Evolutionary conservation across 2,113 vertebrate species (phyloP), one percentile per base, ranked within the genome.

Genomic region (Eretmochelys imbricata): DNA sequence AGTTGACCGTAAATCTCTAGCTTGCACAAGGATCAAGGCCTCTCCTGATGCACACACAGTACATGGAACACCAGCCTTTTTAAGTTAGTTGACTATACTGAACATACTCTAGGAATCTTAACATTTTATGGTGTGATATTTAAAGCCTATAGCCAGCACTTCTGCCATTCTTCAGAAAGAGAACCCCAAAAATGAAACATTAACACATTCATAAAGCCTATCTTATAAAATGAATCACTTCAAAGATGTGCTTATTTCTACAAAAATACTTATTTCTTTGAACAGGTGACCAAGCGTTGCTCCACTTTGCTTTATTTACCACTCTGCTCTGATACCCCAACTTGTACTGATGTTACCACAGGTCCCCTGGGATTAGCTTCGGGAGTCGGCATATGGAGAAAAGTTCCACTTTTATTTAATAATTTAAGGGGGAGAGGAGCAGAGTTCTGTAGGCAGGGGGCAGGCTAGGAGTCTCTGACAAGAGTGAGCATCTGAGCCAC

Each of bases 31-130:
- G 91, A 85, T 10, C 82, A 50, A 79, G 54, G 49, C 5, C 35
- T 38, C 65, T 38, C 65, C 65, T 72, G 16, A 72, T 38, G 65
- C 14, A 50, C 0, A 57, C 1, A 72, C 1, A 93, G 51, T 9
- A 80, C 0, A 0, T 5, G 16, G 50, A 79, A 81, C 1, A 85
- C 8, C 49, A n/a, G 8, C 31, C 72, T 83, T 78, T 51, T 78
- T 79, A 69, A 72, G 65, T 88, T 57, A 65, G 22, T 38, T 72
- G 65, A 72, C n/a, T 38, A 72, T 72, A 72, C 55, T 42, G 11
- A 46, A 78, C 8, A 5, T n/a, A 84, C 20, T 75, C 20, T 91
- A 93, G 19, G 35, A 82, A 19, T 31, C 82, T 38, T 38, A 72
- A 4, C 48, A 9, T 53, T 93, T 79, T n/a, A 88, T 57, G 14